Evolutionary conservation across 1,140 invertebrate genomes (phyloP), one percentile per base, ranked within the genome.

Genomic region (Hycleus cichorii): DNA sequence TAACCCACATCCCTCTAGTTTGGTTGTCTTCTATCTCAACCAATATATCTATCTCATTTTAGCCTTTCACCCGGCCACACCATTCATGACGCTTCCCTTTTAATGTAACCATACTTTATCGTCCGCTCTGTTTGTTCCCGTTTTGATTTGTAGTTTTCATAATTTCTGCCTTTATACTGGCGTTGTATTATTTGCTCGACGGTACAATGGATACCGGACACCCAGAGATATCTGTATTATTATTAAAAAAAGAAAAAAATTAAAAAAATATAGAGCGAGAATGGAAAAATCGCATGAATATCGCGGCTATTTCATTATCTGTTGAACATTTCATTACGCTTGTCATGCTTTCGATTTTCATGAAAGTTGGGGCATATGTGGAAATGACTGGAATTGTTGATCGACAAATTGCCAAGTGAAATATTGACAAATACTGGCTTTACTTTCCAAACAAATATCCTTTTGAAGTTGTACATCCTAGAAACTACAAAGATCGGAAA

Each of bases 71-170:
- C 9, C 40, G 3, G 40, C 11, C 50, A 3, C 57, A 49, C 53
- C 57, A 27, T 59, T 59, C 53, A 59, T 59, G 51, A 59, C 57
- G 47, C 57, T 59, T 59, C 57, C 57, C 57, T 59, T 59, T 59
- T 59, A 59, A 52, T 59, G 50, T 59, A 47, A 59, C 57, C 57
- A 52, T 59, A 59, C 50, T 53, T 59, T 59, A 59, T 59, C 57
- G 57, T 48, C 51, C 45, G 52, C 52, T 47, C 47, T 51, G 49
- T 59, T 59, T 59, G 57, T 59, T 59, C 57, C 47, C 50, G 47
- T 50, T 59, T 52, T 59, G 57, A 59, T 53, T 59, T 52, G 50
- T 52, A 59, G 57, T 51, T 59, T 59, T 50, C 57, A 59, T 59
- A 59, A 59, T 59, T 59, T 59, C 32, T 32, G 32, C 32, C 32